Conservation (phyloP, 2,888 invertebrate species). For the Drosophila nr. perissopoda region DNA sequence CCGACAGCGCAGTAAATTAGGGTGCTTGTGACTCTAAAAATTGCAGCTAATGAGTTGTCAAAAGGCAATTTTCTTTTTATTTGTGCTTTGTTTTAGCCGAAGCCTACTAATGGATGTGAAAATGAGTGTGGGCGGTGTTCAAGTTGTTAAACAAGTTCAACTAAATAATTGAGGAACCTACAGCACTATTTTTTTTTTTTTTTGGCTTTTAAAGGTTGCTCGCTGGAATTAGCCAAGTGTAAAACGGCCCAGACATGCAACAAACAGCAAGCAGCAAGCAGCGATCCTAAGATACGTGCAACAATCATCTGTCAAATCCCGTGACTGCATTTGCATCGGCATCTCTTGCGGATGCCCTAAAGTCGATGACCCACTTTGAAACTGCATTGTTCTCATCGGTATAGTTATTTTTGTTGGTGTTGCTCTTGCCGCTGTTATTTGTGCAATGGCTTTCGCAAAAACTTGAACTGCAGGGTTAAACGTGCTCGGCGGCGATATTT, state of each 20-base stretch:
- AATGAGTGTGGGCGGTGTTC: constrained; percentile 6
- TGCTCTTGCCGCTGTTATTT: constrained; percentile 17
- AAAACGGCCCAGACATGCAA: constrained; percentile 38
- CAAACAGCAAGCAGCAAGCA: constrained; percentile 8
- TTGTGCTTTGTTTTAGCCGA: not conserved
- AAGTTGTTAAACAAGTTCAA: constrained; percentile 12
- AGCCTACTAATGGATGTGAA: constrained; percentile 25
- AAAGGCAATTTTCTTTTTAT: constrained; percentile 55
- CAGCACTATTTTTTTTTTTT: not conserved
- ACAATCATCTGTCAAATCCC: constrained; percentile 39
- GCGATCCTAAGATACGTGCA: constrained; percentile 28
- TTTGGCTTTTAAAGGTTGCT: constrained; percentile 20
- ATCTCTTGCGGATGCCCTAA: constrained; percentile 46
- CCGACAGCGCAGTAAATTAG: constrained; percentile 26
- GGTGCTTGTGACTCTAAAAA: constrained; percentile 31
- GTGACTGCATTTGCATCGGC: constrained; percentile 28
- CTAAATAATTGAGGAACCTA: not conserved
- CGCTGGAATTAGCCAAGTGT: constrained; percentile 61
- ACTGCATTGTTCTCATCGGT: constrained; percentile 67
- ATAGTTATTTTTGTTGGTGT: not conserved
- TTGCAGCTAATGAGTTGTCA: constrained; percentile 64
- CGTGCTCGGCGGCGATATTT: constrained; percentile 34
- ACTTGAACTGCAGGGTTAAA: constrained; percentile 66
- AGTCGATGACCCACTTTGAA: constrained; percentile 65
- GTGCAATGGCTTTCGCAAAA: constrained; percentile 66